Base-by-base conservation (phyloP, 2,113 vertebrate genomes). In the Upupa epops region DNA sequence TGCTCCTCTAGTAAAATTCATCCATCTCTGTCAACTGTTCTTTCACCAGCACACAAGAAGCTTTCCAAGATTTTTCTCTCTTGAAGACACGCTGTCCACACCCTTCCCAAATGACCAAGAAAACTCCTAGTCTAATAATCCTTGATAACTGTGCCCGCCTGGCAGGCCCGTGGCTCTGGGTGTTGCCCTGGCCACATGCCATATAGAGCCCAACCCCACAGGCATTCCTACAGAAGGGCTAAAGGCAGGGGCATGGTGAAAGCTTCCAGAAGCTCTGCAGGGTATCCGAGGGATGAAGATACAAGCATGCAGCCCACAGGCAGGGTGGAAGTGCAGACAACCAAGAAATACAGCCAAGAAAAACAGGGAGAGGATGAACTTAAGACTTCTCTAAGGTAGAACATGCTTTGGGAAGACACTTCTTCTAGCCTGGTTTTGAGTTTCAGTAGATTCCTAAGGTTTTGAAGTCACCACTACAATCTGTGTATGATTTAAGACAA, bases 141-240 rank as follows among this genome's bases (percentile, higher is more conserved):
- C 91, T 79, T 0, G 0, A 49, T 0, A 89, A 51, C 31, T 0
- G 0, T 60, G 19, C 40, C 45, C 0, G 1, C 48, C 48, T 0
- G 0, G 58, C 61, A 78, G 16, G 61, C 17, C 31, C 49, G 29
- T 0, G 0, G 59, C 55, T 42, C 55, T 46, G 84, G 71, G 66
- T 24, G 40, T 13, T 32, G 55, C 16, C 42, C 46, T 37, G 63
- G 36, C 34, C 22, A 51, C 0, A 5, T 0, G 13, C 84, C 84
- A 89, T 40, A 13, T 1, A 29, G 48, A 86, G 34, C 46, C 66
- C 86, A 78, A 25, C 28, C 54, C 77, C 81, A 42, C 0, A 3
- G 17, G 9, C 3, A 3, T 9, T 42, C 55, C 58, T 26, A 31
- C 61, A 52, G 74, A 92, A 75, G 19, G 8, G 18, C 6, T 0